These are phyloP conservation scores for Thecophora atra DNA, from an alignment of 2,888 invertebrate genomes.

Conservation along the genomic window DNA sequence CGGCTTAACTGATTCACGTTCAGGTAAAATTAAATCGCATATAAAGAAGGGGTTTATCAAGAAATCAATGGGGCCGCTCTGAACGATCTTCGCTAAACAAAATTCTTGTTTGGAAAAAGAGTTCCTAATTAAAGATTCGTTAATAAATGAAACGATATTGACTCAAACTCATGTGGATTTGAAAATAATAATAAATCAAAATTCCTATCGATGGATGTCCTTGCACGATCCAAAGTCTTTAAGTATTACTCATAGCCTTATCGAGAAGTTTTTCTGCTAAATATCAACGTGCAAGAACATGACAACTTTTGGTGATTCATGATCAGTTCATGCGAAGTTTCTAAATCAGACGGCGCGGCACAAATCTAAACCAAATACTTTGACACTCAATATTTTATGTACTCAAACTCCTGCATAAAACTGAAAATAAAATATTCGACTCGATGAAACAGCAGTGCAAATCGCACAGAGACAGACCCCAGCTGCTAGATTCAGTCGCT, in stretches of 20 bases:
- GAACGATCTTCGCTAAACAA: too few species aligned
- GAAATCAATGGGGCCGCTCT: background rate
- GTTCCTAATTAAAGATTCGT: too few species aligned
- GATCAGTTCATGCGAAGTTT: background rate
- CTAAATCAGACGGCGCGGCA: background rate
- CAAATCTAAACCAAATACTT: background rate
- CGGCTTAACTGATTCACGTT: too few species aligned
- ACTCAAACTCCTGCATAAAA: conserved; percentile 1
- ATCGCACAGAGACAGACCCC: background rate
- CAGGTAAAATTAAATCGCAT: too few species aligned
- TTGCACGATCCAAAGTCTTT: too few species aligned
- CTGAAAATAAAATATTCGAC: background rate
- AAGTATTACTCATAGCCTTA: too few species aligned
- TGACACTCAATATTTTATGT: background rate
- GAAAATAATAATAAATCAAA: too few species aligned
- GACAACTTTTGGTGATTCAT: background rate
- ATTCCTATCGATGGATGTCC: too few species aligned
- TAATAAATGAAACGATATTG: too few species aligned
- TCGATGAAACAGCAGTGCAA: background rate
- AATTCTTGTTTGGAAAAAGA: too few species aligned
- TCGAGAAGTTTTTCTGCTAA: too few species aligned
- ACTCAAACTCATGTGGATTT: too few species aligned
- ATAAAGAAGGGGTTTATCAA: background rate
- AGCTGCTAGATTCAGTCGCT: background rate
- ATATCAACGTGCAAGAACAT: background rate